These are phyloP conservation scores for Prionace glauca DNA, from an alignment of 2,797 vertebrate species.

Conservation along the genomic window DNA sequence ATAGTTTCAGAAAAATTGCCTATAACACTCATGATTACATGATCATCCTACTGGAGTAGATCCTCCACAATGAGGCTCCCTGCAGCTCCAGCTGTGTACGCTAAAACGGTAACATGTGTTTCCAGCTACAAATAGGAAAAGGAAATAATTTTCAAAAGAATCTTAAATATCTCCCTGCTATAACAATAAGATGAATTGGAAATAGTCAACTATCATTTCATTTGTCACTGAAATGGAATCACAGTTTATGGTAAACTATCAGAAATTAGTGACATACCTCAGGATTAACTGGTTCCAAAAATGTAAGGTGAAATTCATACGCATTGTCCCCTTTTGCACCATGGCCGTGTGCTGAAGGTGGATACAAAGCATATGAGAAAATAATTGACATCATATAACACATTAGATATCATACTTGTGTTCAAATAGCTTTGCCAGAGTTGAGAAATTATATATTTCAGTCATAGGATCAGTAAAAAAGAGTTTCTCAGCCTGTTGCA, in stretches of 20 bases:
- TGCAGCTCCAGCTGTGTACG: background rate
- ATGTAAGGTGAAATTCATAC: slow-evolving; percentile 83
- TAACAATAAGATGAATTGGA: background rate
- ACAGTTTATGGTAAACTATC: background rate
- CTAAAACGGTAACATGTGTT: background rate
- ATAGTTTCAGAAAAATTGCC: background rate
- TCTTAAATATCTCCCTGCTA: background rate
- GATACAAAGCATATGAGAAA: slow-evolving; percentile 26
- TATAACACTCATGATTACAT: too few species aligned
- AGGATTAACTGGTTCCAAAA: slow-evolving; percentile 73
- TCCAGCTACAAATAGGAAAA: background rate
- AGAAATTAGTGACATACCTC: slow-evolving; percentile 60
- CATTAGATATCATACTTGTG: background rate
- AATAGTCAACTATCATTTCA: background rate
- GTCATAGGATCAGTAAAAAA: background rate
- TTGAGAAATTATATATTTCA: background rate
- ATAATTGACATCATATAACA: slow-evolving; percentile 1
- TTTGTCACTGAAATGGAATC: background rate
- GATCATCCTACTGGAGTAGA: background rate
- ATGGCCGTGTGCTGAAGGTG: slow-evolving; percentile 72
- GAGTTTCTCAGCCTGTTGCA: background rate
- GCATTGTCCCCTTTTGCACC: slow-evolving; percentile 91
- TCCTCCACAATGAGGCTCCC: background rate
- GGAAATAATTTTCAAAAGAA: background rate
- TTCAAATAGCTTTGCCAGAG: background rate